These are phyloP conservation scores for Danaus chrysippus DNA, from an alignment of 2,888 invertebrate species.

Conservation along the genomic window DNA sequence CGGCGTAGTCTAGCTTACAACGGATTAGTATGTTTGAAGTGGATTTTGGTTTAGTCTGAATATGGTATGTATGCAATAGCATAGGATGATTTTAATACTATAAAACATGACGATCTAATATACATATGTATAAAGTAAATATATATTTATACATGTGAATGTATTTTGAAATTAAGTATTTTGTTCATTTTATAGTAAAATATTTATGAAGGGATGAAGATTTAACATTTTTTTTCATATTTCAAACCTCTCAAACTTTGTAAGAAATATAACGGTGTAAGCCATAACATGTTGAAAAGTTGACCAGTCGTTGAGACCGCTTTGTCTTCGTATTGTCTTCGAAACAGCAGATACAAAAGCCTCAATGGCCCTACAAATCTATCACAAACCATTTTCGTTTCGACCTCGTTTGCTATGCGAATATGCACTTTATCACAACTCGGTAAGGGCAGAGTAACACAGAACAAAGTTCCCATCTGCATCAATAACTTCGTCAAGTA, in stretches of 20 bases:
- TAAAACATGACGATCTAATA: no score
- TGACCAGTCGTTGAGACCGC: constrained; percentile 67
- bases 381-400: constrained; percentile 26
- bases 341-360: constrained; percentile 57
- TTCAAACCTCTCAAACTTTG: no score
- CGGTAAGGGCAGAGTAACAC: constrained; percentile 29
- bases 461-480: constrained; percentile 22
- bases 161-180: no score
- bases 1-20: constrained; percentile 18
- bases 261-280: constrained; percentile 16
- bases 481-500: constrained; percentile 44
- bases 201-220: no score
- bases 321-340: constrained; percentile 72
- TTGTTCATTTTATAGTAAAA: no score
- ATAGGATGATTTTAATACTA: neutral
- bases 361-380: constrained; percentile 46
- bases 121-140: no score
- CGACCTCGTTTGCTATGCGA: constrained; percentile 22
- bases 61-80: neutral
- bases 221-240: no score
- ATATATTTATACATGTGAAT: no score
- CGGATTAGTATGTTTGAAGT: constrained; percentile 13
- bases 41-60: constrained; percentile 4
- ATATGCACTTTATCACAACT: constrained; percentile 35
- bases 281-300: constrained; percentile 34